Conservation (phyloP, 2,888 invertebrate genomes). For the Drosophila picticornis region DNA sequence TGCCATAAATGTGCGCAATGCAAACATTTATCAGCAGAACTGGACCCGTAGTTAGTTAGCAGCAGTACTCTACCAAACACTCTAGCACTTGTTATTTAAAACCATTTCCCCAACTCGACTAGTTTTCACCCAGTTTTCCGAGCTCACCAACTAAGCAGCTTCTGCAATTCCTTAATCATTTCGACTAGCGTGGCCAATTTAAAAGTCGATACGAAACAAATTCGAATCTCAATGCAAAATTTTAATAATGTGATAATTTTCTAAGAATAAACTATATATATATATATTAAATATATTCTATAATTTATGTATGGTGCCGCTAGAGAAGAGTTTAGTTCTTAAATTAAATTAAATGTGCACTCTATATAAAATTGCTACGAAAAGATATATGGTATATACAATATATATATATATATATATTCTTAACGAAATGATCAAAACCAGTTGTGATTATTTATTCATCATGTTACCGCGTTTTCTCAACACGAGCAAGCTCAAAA, state of each 20-base stretch:
- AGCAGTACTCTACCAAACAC: background rate
- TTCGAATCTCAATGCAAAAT: background rate
- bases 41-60: conserved; percentile 42
- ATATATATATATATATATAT: no score
- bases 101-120: background rate
- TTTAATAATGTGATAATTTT: background rate
- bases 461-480: background rate
- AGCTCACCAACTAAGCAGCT: conserved; percentile 18
- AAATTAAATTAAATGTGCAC: background rate
- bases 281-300: background rate
- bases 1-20: conserved; percentile 75
- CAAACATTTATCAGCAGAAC: conserved; percentile 74
- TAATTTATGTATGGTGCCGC: background rate
- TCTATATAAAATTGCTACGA: background rate
- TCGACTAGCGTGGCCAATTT: background rate
- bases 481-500: background rate
- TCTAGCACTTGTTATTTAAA: conserved; percentile 34
- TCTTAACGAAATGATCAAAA: background rate
- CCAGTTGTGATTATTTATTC: background rate
- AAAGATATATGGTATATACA: no score
- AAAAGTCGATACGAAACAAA: background rate
- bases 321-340: background rate
- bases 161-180: background rate
- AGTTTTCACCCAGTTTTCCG: conserved; percentile 3
- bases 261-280: background rate